phyloP scores from a whole-genome alignment of 2,888 invertebrate species.

The Platycheirus rosarum region DNA sequence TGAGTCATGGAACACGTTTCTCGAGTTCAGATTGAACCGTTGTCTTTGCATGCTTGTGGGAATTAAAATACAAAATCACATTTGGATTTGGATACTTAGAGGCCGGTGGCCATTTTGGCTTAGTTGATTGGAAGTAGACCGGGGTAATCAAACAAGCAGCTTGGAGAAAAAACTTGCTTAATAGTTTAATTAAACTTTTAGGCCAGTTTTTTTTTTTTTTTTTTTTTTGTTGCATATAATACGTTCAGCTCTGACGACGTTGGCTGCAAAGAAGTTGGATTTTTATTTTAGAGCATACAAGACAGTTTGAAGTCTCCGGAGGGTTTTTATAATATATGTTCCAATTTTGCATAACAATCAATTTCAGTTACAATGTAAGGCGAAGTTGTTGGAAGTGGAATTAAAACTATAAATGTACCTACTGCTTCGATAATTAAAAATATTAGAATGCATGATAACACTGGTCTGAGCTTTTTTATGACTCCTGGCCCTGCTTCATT shows the following conservation, averaged over 20 bases:
- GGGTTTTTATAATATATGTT: no score
- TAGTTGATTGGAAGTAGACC: constrained; percentile 26
- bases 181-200: constrained; percentile 7
- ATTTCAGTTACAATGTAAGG: no score
- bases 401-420: no score
- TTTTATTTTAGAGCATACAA: background rate
- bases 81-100: constrained; percentile 20
- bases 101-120: constrained; percentile 33
- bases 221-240: background rate
- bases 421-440: no score
- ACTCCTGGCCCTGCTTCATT: no score
- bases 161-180: background rate
- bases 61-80: constrained; percentile 50
- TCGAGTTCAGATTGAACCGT: background rate
- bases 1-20: constrained; percentile 47
- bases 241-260: background rate
- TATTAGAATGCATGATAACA: no score
- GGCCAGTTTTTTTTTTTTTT: background rate
- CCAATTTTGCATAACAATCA: no score
- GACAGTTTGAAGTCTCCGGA: constrained; percentile 1
- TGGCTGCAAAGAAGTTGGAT: background rate
- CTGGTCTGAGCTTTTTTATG: no score
- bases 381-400: no score
- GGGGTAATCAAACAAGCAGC: background rate
- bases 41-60: constrained; percentile 36